phyloP scores from a whole-genome alignment of 2,113 vertebrate genomes.

The Dasyurus viverrinus region DNA sequence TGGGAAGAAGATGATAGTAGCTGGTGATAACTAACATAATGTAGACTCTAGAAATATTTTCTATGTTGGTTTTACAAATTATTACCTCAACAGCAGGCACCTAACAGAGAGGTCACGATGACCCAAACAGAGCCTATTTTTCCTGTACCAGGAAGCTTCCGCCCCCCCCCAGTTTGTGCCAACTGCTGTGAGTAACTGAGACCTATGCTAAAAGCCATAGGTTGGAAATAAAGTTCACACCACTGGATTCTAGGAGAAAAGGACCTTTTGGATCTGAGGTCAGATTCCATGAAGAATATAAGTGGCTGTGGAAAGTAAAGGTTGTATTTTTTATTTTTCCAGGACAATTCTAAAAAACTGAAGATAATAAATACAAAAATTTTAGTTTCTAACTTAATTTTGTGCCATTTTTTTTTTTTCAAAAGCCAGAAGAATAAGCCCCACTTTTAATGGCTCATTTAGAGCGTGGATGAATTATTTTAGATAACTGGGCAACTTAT shows the following conservation, averaged over 20 bases:
- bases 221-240: not conserved
- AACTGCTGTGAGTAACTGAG: constrained; percentile 62
- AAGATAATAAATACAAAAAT: constrained; percentile 76
- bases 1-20: constrained; percentile 91
- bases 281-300: constrained; percentile 47
- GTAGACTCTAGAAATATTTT: constrained; percentile 49
- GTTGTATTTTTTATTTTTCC: constrained; percentile 48
- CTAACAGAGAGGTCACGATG: constrained; percentile 60
- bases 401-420: constrained; percentile 70
- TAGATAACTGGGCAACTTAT: constrained; percentile 67
- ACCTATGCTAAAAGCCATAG: constrained; percentile 43
- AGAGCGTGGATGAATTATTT: constrained; percentile 1
- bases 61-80: constrained; percentile 20
- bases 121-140: not conserved
- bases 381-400: constrained; percentile 69
- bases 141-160: constrained; percentile 54
- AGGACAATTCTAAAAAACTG: constrained; percentile 73
- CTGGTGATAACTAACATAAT: constrained; percentile 85
- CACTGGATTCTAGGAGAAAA: not conserved
- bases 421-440: constrained; percentile 45
- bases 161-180: constrained; percentile 62
- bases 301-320: constrained; percentile 45
- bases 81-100: constrained; percentile 80
- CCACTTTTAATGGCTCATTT: constrained; percentile 48
- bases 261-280: constrained; percentile 30